Evolutionary conservation across 2,797 vertebrate species (phyloP).

Genomic region (Todus mexicanus): DNA sequence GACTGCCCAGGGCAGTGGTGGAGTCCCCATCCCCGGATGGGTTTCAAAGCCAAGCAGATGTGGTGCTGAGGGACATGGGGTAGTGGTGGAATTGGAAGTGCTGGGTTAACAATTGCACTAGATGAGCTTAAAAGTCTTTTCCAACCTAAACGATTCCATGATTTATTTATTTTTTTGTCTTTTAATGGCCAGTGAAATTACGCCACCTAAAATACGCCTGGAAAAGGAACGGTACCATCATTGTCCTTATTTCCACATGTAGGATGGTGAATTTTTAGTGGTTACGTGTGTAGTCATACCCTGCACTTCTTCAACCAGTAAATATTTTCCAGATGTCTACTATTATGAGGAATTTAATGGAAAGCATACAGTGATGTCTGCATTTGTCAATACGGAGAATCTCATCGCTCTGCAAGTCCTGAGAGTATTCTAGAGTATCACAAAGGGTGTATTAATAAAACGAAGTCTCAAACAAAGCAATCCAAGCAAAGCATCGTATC

Average conservation of each 20-base stretch:
- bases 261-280: background rate
- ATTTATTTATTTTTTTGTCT: background rate
- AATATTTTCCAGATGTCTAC: slow-evolving; percentile 24
- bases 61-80: background rate
- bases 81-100: background rate
- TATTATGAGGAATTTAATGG: background rate
- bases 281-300: background rate
- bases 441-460: background rate
- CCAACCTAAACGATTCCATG: background rate
- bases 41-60: background rate
- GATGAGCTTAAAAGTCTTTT: background rate
- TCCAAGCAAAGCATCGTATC: background rate
- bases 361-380: background rate
- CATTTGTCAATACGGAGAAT: background rate
- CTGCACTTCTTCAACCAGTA: background rate
- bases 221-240: background rate
- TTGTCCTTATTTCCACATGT: background rate
- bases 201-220: background rate
- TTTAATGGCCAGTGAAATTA: background rate
- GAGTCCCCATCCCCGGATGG: background rate
- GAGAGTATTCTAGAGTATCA: background rate
- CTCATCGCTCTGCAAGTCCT: background rate
- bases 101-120: background rate
- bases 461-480: background rate
- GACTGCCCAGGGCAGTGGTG: background rate